phyloP scores from a whole-genome alignment of 2,113 vertebrate species.

The Chlorocebus sabaeus region DNA sequence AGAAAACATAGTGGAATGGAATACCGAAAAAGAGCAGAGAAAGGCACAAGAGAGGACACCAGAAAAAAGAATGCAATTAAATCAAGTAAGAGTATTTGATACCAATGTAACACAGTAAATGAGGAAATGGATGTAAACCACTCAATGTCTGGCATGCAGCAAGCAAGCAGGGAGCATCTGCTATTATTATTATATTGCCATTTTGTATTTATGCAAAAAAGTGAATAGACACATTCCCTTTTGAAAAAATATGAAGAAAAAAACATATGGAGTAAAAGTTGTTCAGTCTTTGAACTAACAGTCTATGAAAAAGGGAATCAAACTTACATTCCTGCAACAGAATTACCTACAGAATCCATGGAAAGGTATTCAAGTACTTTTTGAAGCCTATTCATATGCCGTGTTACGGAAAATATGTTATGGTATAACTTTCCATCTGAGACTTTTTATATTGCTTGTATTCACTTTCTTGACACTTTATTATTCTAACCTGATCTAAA shows the following conservation, averaged over 20 bases:
- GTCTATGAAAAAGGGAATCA: neutral
- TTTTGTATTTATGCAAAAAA: neutral
- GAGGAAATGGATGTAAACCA: neutral
- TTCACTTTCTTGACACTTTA: slow-evolving; percentile 1
- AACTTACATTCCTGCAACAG: neutral
- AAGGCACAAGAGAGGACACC: neutral
- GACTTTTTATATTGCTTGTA: neutral
- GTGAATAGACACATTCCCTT: neutral
- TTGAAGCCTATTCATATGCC: neutral
- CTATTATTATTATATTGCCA: neutral
- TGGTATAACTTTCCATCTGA: neutral
- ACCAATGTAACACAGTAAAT: neutral
- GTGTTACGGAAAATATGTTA: neutral
- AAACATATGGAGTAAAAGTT: neutral
- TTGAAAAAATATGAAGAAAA: neutral
- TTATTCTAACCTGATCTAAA: neutral
- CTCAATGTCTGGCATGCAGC: neutral
- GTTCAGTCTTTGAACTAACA: neutral
- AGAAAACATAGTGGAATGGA: neutral
- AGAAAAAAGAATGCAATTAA: neutral
- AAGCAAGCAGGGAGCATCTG: neutral
- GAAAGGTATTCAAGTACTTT: neutral
- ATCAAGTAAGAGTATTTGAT: neutral
- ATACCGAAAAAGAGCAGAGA: neutral
- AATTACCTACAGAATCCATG: neutral